A percentile compares a stretch with the other conserved stretches of the same genome.
These are phyloP conservation scores for Protonibea diacanthus DNA, from an alignment of 2,797 vertebrate species.

Conservation along the genomic window DNA sequence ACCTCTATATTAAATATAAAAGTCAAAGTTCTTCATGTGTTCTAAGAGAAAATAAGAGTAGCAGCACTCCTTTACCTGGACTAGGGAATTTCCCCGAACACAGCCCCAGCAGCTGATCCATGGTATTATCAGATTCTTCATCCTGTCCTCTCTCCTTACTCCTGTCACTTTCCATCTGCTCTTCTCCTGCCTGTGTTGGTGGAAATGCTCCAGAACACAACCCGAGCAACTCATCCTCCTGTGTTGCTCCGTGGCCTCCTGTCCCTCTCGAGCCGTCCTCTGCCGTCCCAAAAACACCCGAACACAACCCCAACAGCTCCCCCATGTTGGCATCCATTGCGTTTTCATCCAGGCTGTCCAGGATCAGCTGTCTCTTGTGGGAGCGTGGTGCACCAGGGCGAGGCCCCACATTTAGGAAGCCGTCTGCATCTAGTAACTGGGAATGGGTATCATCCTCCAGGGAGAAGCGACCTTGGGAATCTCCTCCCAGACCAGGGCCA, in stretches of 20 bases:
- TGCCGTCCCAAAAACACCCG: constrained; percentile 81
- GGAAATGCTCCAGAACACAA: constrained; percentile 93
- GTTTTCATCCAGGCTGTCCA: constrained; percentile 96
- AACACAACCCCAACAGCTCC: constrained; percentile 93
- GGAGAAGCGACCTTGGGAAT: constrained; percentile 92
- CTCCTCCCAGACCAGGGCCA: constrained; percentile 82
- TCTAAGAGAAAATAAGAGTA: background rate
- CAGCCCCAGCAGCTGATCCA: constrained; percentile 89
- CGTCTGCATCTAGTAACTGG: constrained; percentile 96
- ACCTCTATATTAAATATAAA: background rate
- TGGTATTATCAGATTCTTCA: constrained; percentile 70
- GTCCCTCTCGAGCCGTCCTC: background rate
- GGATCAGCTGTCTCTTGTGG: constrained; percentile 89
- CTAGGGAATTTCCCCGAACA: constrained; percentile 91
- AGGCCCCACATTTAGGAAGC: constrained; percentile 87
- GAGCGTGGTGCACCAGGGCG: constrained; percentile 80
- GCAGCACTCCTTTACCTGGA: constrained; percentile 65
- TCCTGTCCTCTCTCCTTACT: background rate
- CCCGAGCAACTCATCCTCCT: constrained; percentile 91
- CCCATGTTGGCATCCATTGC: constrained; percentile 99
- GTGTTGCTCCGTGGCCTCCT: constrained; percentile 8
- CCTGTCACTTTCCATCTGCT: constrained; percentile 28
- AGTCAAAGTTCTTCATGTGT: no score
- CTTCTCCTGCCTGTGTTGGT: constrained; percentile 67
- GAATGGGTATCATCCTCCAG: constrained; percentile 97